Percentiles rank a stretch among this genome's conserved stretches.
Conservation (phyloP, 2,113 vertebrate genomes). For the Ammospiza caudacuta region DNA sequence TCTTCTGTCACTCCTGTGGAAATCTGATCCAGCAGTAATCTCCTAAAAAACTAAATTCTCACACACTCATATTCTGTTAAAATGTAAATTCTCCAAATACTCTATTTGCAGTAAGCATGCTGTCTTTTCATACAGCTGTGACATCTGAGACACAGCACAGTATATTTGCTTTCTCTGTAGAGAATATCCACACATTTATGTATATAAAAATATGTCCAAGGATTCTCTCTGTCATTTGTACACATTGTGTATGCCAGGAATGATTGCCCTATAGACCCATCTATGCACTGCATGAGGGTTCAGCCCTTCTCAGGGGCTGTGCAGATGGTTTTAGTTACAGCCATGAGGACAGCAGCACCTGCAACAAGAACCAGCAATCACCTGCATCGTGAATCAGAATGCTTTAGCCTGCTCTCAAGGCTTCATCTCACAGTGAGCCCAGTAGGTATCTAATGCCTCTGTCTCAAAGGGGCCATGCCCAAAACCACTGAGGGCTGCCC, state of each 20-base stretch:
- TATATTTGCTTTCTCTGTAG: not conserved
- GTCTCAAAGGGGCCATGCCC: not conserved
- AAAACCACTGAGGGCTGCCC: not conserved
- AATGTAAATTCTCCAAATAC: slow-evolving; percentile 27
- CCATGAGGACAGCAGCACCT: not conserved
- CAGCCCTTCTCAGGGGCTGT: not conserved
- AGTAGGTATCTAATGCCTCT: not conserved
- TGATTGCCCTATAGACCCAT: not conserved
- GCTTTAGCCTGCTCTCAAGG: not conserved
- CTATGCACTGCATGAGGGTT: not conserved
- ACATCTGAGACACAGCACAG: not conserved
- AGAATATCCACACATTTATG: not conserved
- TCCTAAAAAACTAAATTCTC: slow-evolving; percentile 1
- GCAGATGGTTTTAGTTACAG: not conserved
- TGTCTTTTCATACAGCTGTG: not conserved
- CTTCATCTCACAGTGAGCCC: not conserved
- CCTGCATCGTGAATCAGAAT: not conserved
- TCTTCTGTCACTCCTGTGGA: slow-evolving; percentile 10
- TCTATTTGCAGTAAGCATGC: not conserved
- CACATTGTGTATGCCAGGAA: not conserved
- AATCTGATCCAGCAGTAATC: slow-evolving; percentile 52
- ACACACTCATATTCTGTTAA: not conserved
- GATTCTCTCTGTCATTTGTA: not conserved
- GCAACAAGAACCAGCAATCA: not conserved
- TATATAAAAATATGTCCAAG: not conserved